These are phyloP conservation scores for Coendou prehensilis DNA, from an alignment of 2,797 vertebrate genomes.

Conservation along the genomic window DNA sequence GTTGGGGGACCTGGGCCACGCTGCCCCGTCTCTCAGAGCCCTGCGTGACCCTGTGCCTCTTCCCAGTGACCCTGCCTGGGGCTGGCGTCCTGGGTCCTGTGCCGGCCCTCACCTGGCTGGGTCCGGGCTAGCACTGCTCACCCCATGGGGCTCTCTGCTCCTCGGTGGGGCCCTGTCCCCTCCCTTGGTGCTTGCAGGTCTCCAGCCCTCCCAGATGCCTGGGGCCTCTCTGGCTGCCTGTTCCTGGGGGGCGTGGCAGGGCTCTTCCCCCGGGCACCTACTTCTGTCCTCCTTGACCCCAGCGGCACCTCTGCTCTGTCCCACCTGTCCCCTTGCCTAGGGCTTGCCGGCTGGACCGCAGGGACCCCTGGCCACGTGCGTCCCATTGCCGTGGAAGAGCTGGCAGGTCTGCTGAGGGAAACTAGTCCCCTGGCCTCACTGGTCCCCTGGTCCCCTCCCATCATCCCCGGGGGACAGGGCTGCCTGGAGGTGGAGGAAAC, in stretches of 20 bases:
- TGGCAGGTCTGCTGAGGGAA: not conserved
- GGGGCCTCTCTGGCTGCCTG: not conserved
- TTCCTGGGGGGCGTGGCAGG: not conserved
- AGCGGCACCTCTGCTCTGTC: not conserved
- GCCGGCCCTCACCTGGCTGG: too few relatives aligned
- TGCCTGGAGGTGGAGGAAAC: not conserved
- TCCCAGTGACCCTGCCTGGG: not conserved
- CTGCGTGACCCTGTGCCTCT: not conserved
- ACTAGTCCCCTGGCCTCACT: not conserved
- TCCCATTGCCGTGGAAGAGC: not conserved
- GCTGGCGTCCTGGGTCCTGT: not conserved
- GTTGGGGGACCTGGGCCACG: not conserved
- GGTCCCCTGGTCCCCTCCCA: not conserved
- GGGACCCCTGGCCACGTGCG: not conserved
- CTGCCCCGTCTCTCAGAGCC: not conserved
- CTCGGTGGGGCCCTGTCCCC: not conserved
- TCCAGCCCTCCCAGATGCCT: too few relatives aligned
- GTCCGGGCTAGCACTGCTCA: not conserved
- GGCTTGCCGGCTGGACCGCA: not conserved
- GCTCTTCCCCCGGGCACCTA: not conserved
- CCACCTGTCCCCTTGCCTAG: not conserved
- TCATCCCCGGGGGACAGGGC: too few relatives aligned
- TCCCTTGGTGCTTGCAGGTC: not conserved
- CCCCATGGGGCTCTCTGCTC: not conserved
- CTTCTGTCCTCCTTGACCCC: not conserved